Base-by-base conservation (phyloP, 2,797 vertebrate genomes). In the Microctenopoma stevenorrisi region DNA sequence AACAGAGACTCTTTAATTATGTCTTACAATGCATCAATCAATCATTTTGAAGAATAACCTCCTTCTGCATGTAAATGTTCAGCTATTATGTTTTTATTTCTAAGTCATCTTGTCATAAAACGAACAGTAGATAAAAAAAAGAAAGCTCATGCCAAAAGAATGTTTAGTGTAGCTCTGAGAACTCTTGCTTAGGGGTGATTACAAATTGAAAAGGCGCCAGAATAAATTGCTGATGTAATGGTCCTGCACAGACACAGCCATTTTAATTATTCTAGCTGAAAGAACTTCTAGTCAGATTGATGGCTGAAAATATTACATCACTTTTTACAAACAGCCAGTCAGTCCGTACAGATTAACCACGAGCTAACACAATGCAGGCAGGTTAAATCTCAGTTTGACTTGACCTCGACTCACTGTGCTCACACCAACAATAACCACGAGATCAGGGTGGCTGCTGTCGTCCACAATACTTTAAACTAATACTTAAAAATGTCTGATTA, bases 181-280 rank as follows among this genome's bases (percentile, higher is more conserved):
- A 47, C 10, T 12, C 12, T 42, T 47, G 26, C 33, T 40, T 15
- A 26, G 18, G 18, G 37, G 55, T 56, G 11, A 43, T 47, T 12
- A 53, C 12, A 28, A 44, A 16, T 4, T 44, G 26, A 18, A 58
- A 64, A 26, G n/a, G 12, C 37, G 47, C 3, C 49, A 49, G 5
- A 37, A 51, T 37, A 1, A 50, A 68, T 71, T 38, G 38, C 7
- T 42, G 28, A 22, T 15, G 28, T 35, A n/a, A 37, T 55, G 7
- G 40, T 18, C 25, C 42, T 46, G 50, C 44, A 47, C 72, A 51
- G 30, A 40, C 37, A 18, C 42, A 9, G 26, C 38, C 9, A n/a
- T 59, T 64, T 53, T 33, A 61, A 48, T 57, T 33, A 51, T 13
- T 28, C 40, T 16, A 30, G 5, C 2, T 51, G 26, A 68, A 58